These are phyloP conservation scores for Puntigrus tetrazona DNA, from an alignment of 2,113 vertebrate genomes.

Conservation along the genomic window DNA sequence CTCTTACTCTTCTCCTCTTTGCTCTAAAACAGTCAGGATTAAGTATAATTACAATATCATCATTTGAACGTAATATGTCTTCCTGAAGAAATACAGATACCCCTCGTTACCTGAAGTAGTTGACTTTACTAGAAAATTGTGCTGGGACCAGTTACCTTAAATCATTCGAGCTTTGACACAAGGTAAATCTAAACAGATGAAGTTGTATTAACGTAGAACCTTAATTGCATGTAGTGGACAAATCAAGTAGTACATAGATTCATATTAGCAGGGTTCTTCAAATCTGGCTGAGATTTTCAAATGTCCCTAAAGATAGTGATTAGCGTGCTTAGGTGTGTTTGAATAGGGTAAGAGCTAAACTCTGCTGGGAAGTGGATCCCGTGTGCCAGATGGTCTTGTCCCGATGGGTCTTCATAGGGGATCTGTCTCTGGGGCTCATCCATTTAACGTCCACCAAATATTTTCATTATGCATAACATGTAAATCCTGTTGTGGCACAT, in stretches of 20 bases:
- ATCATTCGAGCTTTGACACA: no score
- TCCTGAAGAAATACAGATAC: neutral
- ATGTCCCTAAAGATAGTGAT: no score
- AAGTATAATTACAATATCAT: neutral
- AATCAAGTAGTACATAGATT: neutral
- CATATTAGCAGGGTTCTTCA: no score
- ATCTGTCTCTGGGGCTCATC: no score
- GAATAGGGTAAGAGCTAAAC: no score
- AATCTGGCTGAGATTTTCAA: no score
- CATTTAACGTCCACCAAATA: no score
- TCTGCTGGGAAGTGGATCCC: no score
- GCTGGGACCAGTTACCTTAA: neutral
- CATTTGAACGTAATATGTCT: neutral
- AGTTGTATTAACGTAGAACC: neutral
- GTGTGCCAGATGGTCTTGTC: no score
- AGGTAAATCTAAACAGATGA: neutral
- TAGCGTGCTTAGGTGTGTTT: no score
- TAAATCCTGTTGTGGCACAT: neutral
- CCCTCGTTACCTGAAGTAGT: neutral
- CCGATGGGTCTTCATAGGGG: no score
- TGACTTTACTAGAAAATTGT: neutral
- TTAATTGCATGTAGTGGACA: neutral
- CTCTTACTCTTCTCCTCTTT: neutral
- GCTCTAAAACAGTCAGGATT: neutral
- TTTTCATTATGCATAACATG: neutral